phyloP scores from a whole-genome alignment of 2,113 vertebrate genomes.

The Amphilophus citrinellus region DNA sequence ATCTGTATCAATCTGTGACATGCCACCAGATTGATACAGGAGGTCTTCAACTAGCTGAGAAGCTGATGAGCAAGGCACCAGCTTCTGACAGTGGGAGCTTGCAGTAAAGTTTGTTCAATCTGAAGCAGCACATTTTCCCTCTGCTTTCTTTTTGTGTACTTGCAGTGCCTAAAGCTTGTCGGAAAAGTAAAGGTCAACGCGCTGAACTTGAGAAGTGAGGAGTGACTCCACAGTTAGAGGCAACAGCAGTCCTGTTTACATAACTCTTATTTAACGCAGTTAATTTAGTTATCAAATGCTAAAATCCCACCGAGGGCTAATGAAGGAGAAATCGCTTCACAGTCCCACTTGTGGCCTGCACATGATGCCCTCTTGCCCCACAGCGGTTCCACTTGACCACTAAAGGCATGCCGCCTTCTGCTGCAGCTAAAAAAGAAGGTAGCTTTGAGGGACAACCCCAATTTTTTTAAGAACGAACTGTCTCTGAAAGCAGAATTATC shows the following conservation, averaged over 20 bases:
- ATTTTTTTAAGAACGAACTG: background rate
- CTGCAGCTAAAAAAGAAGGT: background rate
- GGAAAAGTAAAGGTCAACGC: background rate
- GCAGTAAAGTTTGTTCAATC: background rate
- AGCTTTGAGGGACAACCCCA: background rate
- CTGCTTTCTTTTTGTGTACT: background rate
- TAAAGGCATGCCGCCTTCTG: background rate
- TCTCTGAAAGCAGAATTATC: background rate
- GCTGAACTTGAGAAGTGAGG: background rate
- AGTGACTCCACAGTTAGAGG: background rate
- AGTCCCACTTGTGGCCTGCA: background rate
- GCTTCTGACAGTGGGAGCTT: background rate
- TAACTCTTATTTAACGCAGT: background rate
- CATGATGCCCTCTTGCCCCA: background rate
- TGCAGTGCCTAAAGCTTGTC: too few species aligned
- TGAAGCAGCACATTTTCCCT: background rate
- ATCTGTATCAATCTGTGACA: background rate
- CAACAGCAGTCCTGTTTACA: background rate
- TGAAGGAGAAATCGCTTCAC: background rate
- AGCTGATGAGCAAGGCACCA: background rate
- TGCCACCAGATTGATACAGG: background rate
- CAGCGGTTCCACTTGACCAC: background rate
- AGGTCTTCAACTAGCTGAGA: background rate
- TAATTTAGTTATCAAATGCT: conserved; percentile 2
- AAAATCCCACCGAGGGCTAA: background rate